These are phyloP conservation scores for Spinus olivaceus DNA, from an alignment of 2,797 vertebrate species.

Conservation along the genomic window DNA sequence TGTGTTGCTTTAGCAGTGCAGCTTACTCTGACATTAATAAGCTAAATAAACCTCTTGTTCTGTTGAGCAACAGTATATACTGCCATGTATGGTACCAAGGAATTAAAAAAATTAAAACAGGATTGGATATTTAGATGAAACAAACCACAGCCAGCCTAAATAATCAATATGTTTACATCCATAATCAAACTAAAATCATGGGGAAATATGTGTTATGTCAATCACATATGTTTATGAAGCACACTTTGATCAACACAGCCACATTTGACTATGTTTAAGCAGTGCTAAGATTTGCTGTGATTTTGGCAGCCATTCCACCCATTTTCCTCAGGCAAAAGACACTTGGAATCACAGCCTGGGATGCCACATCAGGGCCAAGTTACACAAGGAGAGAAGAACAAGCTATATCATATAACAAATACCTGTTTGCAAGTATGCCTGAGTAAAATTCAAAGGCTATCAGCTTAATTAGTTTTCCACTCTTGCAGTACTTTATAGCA, in stretches of 20 bases:
- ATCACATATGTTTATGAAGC: neutral
- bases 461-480: slow-evolving; percentile 19
- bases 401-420: neutral
- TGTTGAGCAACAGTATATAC: neutral
- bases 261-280: neutral
- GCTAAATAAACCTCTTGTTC: neutral
- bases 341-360: neutral
- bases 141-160: neutral
- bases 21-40: neutral
- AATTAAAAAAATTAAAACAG: neutral
- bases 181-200: neutral
- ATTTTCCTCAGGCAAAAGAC: slow-evolving; percentile 6
- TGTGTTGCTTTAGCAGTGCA: neutral
- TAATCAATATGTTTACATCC: neutral
- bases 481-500: slow-evolving; percentile 15
- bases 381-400: neutral
- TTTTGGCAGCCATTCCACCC: neutral
- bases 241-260: neutral
- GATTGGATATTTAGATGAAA: neutral
- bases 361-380: neutral
- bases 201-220: neutral
- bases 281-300: neutral
- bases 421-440: neutral
- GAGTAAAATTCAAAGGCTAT: neutral
- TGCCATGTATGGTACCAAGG: neutral